Evolutionary conservation across 2,113 vertebrate genomes (phyloP).

Genomic region (Chionomys nivalis): DNA sequence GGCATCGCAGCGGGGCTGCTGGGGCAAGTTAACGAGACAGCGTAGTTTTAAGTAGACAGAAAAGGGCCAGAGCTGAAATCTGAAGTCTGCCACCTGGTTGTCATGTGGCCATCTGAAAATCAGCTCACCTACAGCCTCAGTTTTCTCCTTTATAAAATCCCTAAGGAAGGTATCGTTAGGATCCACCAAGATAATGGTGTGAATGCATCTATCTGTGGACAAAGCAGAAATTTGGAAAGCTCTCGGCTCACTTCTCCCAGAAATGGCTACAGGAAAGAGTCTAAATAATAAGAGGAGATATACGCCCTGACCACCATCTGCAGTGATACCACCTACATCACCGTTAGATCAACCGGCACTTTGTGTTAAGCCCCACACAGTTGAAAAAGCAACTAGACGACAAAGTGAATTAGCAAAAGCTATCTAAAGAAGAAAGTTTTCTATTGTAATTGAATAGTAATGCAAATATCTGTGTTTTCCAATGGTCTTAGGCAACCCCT

Average conservation of each 20-base stretch:
- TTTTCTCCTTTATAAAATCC: neutral
- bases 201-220: neutral
- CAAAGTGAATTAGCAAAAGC: neutral
- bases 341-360: neutral
- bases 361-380: neutral
- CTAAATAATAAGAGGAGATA: neutral
- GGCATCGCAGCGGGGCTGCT: neutral
- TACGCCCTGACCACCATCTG: neutral
- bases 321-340: neutral
- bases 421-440: neutral
- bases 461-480: neutral
- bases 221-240: neutral
- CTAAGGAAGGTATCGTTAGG: neutral
- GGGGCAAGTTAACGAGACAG: neutral
- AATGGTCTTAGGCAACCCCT: neutral
- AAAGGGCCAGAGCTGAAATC: neutral
- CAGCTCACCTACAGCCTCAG: neutral
- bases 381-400: neutral
- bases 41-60: neutral
- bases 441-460: neutral
- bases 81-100: neutral
- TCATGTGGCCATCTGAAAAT: conserved; percentile 11
- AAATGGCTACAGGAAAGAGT: neutral
- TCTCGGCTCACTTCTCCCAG: neutral
- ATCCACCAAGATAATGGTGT: neutral